phyloP scores from a whole-genome alignment of 2,888 invertebrate species.

The Drosophila subsilvestris region DNA sequence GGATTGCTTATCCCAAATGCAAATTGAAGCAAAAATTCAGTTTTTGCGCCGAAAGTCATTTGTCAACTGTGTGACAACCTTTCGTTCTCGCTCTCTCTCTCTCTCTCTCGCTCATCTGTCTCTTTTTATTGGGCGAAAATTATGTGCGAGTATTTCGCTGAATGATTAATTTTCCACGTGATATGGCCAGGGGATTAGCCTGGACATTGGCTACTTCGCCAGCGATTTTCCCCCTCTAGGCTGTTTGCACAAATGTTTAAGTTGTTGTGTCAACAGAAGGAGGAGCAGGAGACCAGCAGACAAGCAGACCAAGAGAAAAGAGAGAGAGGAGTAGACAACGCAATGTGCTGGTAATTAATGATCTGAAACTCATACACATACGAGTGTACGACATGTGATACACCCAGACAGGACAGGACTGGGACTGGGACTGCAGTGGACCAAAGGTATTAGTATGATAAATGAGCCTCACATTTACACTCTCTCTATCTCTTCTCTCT shows the following conservation, averaged over 20 bases:
- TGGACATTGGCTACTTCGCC: constrained; percentile 46
- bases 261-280: constrained; percentile 70
- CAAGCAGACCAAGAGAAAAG: not conserved
- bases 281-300: not conserved
- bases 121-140: constrained; percentile 7
- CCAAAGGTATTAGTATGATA: constrained; percentile 72
- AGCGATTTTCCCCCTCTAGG: not conserved
- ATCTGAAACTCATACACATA: constrained; percentile 40
- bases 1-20: constrained; percentile 73
- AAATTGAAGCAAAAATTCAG: constrained; percentile 60
- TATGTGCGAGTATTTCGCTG: constrained; percentile 1
- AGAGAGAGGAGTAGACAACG: constrained; percentile 17
- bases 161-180: constrained; percentile 70
- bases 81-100: not conserved
- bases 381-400: constrained; percentile 22
- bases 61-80: constrained; percentile 44
- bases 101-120: not conserved
- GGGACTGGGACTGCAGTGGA: constrained; percentile 35
- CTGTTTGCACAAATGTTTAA: constrained; percentile 70
- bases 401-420: not conserved
- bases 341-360: constrained; percentile 68
- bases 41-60: constrained; percentile 42
- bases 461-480: constrained; percentile 42
- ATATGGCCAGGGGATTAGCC: constrained; percentile 62
- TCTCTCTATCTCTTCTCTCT: not conserved